Percentiles rank a stretch among this genome's conserved stretches.
Conservation (phyloP, 2,113 vertebrate species). For the Callopanchax toddi region DNA sequence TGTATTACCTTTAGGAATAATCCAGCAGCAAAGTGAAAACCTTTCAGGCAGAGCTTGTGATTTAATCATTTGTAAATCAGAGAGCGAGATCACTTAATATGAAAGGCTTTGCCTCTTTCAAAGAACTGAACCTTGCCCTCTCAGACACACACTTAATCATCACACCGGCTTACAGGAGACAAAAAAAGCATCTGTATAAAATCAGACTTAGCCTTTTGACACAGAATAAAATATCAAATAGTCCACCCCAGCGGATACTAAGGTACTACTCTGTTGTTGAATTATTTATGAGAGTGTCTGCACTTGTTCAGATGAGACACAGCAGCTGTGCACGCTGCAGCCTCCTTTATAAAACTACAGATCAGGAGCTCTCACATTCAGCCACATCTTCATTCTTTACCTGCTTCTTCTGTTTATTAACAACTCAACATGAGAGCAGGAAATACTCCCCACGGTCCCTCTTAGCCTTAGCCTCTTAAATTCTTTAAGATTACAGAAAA, state of each 20-base stretch:
- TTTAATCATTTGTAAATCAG: constrained; percentile 60
- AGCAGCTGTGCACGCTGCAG: too few species aligned
- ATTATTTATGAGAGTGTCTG: constrained; percentile 78
- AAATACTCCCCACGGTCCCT: too few species aligned
- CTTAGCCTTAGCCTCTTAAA: too few species aligned
- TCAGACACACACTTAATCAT: constrained; percentile 32
- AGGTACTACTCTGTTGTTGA: constrained; percentile 59
- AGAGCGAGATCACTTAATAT: constrained; percentile 49
- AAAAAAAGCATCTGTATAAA: constrained; percentile 53
- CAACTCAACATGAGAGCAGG: background rate
- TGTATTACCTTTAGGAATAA: constrained; percentile 20
- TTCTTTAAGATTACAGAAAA: too few species aligned
- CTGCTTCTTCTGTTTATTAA: background rate
- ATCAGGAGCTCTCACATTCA: constrained; percentile 5
- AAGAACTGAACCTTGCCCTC: constrained; percentile 51
- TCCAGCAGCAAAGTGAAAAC: background rate
- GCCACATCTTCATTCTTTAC: constrained; percentile 9
- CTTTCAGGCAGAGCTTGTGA: constrained; percentile 33
- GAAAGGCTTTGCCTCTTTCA: constrained; percentile 59
- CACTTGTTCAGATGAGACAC: background rate
- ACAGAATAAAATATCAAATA: constrained; percentile 78
- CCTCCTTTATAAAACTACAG: constrained; percentile 12
- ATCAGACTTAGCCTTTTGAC: constrained; percentile 78
- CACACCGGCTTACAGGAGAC: constrained; percentile 29
- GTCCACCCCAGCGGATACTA: constrained; percentile 57